Base-by-base conservation (phyloP, 1,140 invertebrate species). In the Lepeophtheirus salmonis region DNA sequence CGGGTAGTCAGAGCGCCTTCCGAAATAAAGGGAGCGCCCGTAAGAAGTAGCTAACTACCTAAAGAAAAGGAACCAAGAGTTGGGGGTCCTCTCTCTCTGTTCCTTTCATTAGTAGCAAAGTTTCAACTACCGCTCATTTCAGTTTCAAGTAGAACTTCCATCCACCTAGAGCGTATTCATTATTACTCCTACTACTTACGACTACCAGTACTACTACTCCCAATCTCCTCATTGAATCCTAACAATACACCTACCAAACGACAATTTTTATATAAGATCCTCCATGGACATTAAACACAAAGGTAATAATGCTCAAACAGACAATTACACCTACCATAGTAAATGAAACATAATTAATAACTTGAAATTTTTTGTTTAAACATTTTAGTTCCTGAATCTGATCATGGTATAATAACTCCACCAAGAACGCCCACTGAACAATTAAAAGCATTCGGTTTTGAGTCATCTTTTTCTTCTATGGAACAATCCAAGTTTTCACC, bases 381-480 rank as follows among this genome's bases (percentile, higher is more conserved):
- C n/a, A 41, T 41, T 41, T 41, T n/a, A 41, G 30, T 41, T 41
- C 30, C 30, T 41, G 30, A 41, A n/a, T 41, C 30, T 10, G 30
- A 41, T 41, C 30, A 41, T 41, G 30, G 30, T 41, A 41, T 41
- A 10, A 41, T 41, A 41, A 41, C 30, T 41, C 30, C 30, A 10
- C 30, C 30, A 10, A 6, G 30, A 41, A 41, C 30, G 6, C 30
- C 30, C n/a, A 41, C 30, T 6, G 30, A 41, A 41, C 30, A 41
- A 41, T n/a, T 41, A 10, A 41, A 41, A 41, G 30, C 30, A 6
- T 41, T 41, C n/a, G 30, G 30, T 10, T 41, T 41, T n/a, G 30
- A 41, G n/a, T 56, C 54, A 3, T 41, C 20, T 16, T 41, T 49
- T 60, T 41, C 20, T 16, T 41, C 58, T 60, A 16, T 24, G 23